Base-by-base conservation (phyloP, 2,888 invertebrate genomes). In the Nineta flava region DNA sequence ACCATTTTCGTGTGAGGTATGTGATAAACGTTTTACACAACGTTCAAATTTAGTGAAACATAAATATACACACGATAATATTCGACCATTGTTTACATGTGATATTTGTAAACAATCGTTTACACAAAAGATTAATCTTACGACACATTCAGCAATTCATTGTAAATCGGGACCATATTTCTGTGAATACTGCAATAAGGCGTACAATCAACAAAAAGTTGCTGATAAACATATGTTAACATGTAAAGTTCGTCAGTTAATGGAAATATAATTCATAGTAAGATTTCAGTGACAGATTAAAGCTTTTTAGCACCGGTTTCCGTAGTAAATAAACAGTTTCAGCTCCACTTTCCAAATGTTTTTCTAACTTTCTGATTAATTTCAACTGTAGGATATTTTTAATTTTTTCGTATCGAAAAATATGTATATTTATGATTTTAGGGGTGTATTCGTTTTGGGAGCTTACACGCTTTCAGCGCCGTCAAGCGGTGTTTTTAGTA, bases 1-100 rank as follows among this genome's bases (percentile, higher is more conserved):
- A 42, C 44, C 50, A 5, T 51, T 47, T 19, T 12, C 26, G 15
- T 53, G 53, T 40, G 32, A 44, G 9, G 10, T 46, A 12, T 52
- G 52, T 19, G 41, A 32, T 2, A 35, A 34, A 26, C 34, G 31
- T 35, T 49, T 47, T 46, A 16, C 49, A 15, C 50, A 43, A 41
- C 35, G 38, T 6, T 35, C 45, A 6, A 47, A 45, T 26, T 34
- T 52, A 31, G 31, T 16, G 10, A 46, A 46, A 31, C 54, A 54
- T 16, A 17, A 19, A 15, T 32, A 34, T 10, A 40, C 21, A 15
- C 48, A 50, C n/a, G 35, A 26, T 9, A 35, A 47, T 4, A 49
- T 48, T 9, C 47, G 44, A 45, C 45, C 48, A 10, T 26, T 26
- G 26, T 52, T 51, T 32, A 38, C 19, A 9, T 54, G 54, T 32